Conservation (phyloP, 2,888 invertebrate genomes). For the Steinernema carpocapsae region DNA sequence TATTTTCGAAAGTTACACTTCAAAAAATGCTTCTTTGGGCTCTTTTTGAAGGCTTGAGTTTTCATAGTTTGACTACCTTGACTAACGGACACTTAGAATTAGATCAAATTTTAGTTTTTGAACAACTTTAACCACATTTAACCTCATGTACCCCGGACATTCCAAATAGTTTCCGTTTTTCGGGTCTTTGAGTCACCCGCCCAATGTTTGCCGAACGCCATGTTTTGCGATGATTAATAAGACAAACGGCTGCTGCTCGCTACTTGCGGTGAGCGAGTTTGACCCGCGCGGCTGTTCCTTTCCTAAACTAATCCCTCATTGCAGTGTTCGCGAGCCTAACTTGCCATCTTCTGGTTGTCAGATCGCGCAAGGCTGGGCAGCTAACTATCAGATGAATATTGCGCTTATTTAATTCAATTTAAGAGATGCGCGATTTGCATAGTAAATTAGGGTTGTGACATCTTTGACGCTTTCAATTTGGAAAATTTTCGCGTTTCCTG, state of each 20-base stretch:
- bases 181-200: not conserved
- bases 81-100: no score
- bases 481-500: no score
- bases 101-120: no score
- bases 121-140: no score
- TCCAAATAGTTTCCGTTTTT: not conserved
- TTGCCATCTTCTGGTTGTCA: not conserved
- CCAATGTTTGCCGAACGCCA: conserved; percentile 16
- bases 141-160: no score
- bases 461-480: no score
- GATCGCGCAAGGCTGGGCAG: not conserved
- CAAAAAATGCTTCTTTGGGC: no score
- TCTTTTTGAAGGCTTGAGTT: no score
- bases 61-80: no score
- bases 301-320: conserved; percentile 30
- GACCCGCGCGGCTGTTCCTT: conserved; percentile 33
- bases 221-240: conserved; percentile 34
- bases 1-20: no score
- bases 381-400: no score
- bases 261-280: conserved; percentile 5
- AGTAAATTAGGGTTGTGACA: conserved; percentile 13
- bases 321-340: not conserved
- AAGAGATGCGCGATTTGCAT: not conserved
- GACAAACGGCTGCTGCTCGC: conserved; percentile 23
- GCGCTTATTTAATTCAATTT: conserved; percentile 21